These are phyloP conservation scores for Patella pellucida DNA, from an alignment of 2,888 invertebrate species.

Conservation along the genomic window DNA sequence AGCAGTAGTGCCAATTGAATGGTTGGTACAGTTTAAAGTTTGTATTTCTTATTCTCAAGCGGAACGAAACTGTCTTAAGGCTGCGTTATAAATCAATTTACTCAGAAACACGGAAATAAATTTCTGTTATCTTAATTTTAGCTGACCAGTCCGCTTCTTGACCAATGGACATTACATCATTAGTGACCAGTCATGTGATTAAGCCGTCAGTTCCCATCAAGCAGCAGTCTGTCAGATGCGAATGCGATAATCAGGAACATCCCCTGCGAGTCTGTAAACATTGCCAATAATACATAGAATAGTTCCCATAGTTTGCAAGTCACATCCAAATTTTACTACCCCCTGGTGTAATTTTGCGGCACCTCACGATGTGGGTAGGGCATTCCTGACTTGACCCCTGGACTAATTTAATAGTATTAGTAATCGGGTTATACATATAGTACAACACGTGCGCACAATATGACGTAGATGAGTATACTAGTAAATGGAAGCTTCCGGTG, in stretches of 20 bases:
- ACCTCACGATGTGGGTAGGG: constrained; percentile 8
- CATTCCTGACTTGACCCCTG: background rate
- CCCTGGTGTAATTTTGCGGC: constrained; percentile 7
- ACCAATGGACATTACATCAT: constrained; percentile 3
- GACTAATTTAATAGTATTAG: background rate
- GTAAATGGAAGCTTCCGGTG: background rate
- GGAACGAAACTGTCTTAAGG: background rate
- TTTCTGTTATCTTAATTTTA: constrained; percentile 1
- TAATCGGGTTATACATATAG: background rate
- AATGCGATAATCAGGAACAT: constrained; percentile 5
- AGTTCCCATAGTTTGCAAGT: constrained; percentile 6
- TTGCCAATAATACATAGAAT: constrained; percentile 1
- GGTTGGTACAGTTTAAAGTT: background rate
- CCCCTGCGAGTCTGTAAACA: background rate
- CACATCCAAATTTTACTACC: background rate
- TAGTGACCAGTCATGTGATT: constrained; percentile 1
- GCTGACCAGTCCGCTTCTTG: background rate
- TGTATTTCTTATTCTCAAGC: background rate
- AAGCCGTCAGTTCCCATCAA: background rate
- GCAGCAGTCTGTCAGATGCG: background rate
- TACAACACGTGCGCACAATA: background rate
- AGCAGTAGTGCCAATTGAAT: too few relatives aligned
- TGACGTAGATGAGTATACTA: background rate
- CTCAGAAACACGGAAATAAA: constrained; percentile 4
- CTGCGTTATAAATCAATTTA: constrained; percentile 1